Conservation (phyloP, 2,113 vertebrate species). For the Ascaphus truei region DNA sequence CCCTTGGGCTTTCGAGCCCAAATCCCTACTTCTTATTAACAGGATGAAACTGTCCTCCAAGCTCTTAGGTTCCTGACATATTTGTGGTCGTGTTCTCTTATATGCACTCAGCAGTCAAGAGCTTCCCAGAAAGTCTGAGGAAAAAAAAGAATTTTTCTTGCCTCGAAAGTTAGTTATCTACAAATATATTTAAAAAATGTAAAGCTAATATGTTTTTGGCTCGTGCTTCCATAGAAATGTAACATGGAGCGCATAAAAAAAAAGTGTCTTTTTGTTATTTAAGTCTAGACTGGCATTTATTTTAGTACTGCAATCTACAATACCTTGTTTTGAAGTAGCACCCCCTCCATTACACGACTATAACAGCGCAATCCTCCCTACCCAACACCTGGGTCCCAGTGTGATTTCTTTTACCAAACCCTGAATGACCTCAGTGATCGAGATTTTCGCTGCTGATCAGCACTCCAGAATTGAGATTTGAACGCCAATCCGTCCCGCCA, state of each 20-base stretch:
- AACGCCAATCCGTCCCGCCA: too few species aligned
- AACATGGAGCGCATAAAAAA: neutral
- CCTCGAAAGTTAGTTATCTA: conserved; percentile 1
- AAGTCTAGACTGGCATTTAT: conserved; percentile 1
- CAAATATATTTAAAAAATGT: conserved; percentile 1
- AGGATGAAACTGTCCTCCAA: conserved; percentile 19
- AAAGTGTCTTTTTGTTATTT: neutral
- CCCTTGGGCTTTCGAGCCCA: neutral
- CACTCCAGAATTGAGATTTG: too few species aligned
- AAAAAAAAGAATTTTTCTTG: neutral
- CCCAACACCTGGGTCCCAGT: too few species aligned
- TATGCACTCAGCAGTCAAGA: neutral
- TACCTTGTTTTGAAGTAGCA: neutral
- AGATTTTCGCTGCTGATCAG: too few species aligned
- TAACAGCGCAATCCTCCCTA: neutral
- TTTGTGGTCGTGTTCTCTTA: conserved; percentile 29
- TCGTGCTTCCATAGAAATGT: neutral
- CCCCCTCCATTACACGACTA: neutral
- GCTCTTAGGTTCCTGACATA: neutral
- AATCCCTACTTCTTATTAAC: conserved; percentile 29
- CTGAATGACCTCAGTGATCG: too few species aligned
- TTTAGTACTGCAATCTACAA: neutral
- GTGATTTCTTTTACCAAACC: too few species aligned
- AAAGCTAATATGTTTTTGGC: conserved; percentile 1
- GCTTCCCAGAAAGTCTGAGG: conserved; percentile 26